Evolutionary conservation across 2,797 vertebrate genomes (phyloP), one percentile per base, ranked within the genome.

Genomic region (Helarctos malayanus): DNA sequence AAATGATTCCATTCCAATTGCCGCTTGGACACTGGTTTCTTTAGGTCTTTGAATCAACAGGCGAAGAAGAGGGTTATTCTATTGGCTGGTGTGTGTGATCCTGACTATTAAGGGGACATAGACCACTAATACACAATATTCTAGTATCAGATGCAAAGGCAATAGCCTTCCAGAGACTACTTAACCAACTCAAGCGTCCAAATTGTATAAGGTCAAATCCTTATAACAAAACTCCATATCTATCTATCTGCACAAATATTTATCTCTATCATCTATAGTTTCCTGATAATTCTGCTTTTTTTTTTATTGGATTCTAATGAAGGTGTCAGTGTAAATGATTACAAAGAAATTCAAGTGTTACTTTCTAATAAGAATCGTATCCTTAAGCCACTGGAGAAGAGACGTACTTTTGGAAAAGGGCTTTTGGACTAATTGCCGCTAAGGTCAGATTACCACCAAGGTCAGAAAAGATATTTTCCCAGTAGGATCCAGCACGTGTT

Each of bases 371-470:
- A 69, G 14, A 29, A 76, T 91, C 27, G 69, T 84, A 97, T 71
- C n/a, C 78, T 94, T 93, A 93, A 95, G 32, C 45, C 83, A 84
- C 52, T 49, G 4, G n/a, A 89, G 38, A 76, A 92, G 25, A 95
- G 59, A 91, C 45, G 8, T 83, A 47, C 15, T 56, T 92, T 86
- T 68, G 29, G 15, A 86, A 94, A 57, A 89, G 29, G 18, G 5
- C 54, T 91, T 95, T 94, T 87, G n/a, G 19, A 85, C n/a, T 91
- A 69, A 69, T 89, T 81, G 57, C 13, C 3, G 32, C 29, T 65
- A 84, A 91, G 19, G 12, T 91, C 52, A 79, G 21, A 35, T 91
- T 78, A 89, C 35, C 29, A 78, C 4, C 59, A 82, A 81, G 18
- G 25, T 93, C 57, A 81, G n/a, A 95, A 93, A 87, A 93, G 25